Evolutionary conservation across 2,797 vertebrate genomes (phyloP).

Genomic region (Poeciliopsis turneri): DNA sequence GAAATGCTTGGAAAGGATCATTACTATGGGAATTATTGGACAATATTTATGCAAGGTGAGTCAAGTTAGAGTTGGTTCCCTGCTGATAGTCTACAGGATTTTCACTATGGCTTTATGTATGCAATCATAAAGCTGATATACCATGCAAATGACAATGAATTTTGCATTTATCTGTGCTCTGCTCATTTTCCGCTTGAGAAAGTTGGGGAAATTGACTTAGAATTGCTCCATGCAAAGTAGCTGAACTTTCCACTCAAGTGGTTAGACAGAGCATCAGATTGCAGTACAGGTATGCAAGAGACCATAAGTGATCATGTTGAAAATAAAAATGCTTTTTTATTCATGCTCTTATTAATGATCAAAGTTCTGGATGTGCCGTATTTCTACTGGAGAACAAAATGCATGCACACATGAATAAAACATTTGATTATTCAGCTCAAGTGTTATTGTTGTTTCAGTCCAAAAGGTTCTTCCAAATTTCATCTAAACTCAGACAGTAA

Average conservation of each 20-base stretch:
- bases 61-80: constrained; percentile 43
- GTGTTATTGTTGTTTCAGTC: not conserved
- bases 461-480: not conserved
- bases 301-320: constrained; percentile 41
- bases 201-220: constrained; percentile 80
- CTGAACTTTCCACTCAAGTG: constrained; percentile 65
- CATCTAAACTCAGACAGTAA: not conserved
- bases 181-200: constrained; percentile 82
- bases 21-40: constrained; percentile 50
- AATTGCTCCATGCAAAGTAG: constrained; percentile 78
- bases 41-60: constrained; percentile 62
- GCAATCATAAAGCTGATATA: constrained; percentile 74
- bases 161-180: constrained; percentile 72
- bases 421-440: constrained; percentile 49
- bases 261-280: constrained; percentile 62
- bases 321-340: constrained; percentile 67
- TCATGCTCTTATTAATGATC: constrained; percentile 56
- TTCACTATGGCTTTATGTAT: constrained; percentile 48
- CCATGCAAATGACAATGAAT: constrained; percentile 62
- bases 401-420: constrained; percentile 36
- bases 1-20: constrained; percentile 50
- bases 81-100: constrained; percentile 63
- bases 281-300: constrained; percentile 57
- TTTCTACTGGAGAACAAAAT: constrained; percentile 43
- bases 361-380: constrained; percentile 35